Evolutionary conservation across 2,888 invertebrate genomes (phyloP).

Genomic region (Microchrysa polita): DNA sequence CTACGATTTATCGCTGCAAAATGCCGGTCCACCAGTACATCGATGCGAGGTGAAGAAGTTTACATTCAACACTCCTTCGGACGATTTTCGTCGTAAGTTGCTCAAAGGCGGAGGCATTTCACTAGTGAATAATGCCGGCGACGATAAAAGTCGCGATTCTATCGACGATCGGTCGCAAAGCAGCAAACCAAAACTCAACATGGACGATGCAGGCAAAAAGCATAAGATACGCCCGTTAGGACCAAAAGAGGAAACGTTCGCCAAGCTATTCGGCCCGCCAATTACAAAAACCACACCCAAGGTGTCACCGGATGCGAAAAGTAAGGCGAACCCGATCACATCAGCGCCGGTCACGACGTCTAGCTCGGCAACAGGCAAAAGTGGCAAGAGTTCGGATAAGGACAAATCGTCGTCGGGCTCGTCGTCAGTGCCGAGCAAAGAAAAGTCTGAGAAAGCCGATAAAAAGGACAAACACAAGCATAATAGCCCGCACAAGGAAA

Average conservation of each 20-base stretch:
- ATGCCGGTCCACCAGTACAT: constrained; percentile 76
- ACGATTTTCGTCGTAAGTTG: constrained; percentile 88
- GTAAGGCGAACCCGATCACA: constrained; percentile 64
- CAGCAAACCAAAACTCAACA: constrained; percentile 74
- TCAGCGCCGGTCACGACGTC: constrained; percentile 43
- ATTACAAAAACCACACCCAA: constrained; percentile 77
- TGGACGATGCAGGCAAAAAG: constrained; percentile 66
- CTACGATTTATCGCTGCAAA: constrained; percentile 87
- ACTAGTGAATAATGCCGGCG: constrained; percentile 67
- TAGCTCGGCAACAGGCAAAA: not conserved
- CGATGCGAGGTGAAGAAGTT: constrained; percentile 82
- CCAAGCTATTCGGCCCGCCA: constrained; percentile 84
- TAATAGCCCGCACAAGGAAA: constrained; percentile 68
- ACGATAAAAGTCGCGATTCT: constrained; percentile 69
- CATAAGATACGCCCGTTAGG: constrained; percentile 71
- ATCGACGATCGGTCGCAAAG: constrained; percentile 70
- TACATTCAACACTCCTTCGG: constrained; percentile 84
- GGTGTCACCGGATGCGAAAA: constrained; percentile 74
- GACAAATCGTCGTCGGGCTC: constrained; percentile 48
- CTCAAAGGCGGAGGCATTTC: constrained; percentile 84
- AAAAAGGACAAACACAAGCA: constrained; percentile 68
- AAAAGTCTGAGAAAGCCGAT: constrained; percentile 67
- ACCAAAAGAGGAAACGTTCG: constrained; percentile 73
- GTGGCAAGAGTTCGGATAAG: constrained; percentile 43
- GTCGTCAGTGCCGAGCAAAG: constrained; percentile 46